phyloP scores from a whole-genome alignment of 2,113 vertebrate species.

The Prietella phreatophila region DNA sequence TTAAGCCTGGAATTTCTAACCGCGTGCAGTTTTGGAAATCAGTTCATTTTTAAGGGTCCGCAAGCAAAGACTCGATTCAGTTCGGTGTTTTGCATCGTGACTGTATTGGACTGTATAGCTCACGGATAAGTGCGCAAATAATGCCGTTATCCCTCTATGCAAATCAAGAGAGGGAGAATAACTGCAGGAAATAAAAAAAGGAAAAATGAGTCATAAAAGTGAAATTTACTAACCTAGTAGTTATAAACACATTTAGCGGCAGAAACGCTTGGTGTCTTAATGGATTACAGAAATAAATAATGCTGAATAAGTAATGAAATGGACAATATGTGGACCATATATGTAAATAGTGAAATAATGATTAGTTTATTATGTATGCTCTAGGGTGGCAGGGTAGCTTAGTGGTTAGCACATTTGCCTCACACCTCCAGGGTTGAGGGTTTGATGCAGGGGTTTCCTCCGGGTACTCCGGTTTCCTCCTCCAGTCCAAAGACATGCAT shows the following conservation, averaged over 20 bases:
- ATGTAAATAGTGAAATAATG: not conserved
- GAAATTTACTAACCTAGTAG: conserved; percentile 43
- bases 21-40: conserved; percentile 14
- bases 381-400: no score
- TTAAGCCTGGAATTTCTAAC: conserved; percentile 38
- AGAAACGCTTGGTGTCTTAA: not conserved
- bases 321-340: not conserved
- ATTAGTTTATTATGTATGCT: not conserved
- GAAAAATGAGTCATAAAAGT: conserved; percentile 30
- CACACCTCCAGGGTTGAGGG: no score
- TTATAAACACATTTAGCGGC: conserved; percentile 25
- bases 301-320: not conserved
- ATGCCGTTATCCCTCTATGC: conserved; percentile 25
- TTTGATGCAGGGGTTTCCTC: no score
- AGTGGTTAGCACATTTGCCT: no score
- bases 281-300: not conserved
- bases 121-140: conserved; percentile 28
- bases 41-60: conserved; percentile 18
- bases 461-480: no score
- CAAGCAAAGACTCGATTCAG: not conserved
- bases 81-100: conserved; percentile 15
- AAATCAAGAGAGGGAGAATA: conserved; percentile 22
- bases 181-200: conserved; percentile 34
- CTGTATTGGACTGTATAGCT: conserved; percentile 11
- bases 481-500: no score